These are phyloP conservation scores for Parasteatoda tepidariorum DNA, from an alignment of 1,140 invertebrate genomes.

Conservation along the genomic window DNA sequence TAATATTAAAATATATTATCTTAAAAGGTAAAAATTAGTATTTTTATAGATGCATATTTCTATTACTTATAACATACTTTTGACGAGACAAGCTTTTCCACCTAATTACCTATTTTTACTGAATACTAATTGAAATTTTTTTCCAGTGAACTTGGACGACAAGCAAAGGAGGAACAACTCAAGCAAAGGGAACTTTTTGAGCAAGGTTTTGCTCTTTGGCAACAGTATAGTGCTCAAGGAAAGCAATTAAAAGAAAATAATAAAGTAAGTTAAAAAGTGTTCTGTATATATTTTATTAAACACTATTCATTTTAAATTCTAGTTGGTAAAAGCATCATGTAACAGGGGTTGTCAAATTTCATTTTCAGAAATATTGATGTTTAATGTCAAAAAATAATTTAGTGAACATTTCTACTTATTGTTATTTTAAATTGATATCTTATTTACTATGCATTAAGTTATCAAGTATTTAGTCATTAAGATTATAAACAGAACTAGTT, in stretches of 20 bases:
- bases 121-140: conserved; percentile 65
- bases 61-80: too few relatives aligned
- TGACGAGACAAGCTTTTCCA: too few relatives aligned
- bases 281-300: neutral
- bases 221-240: conserved; percentile 82
- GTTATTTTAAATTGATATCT: too few relatives aligned
- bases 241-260: conserved; percentile 70
- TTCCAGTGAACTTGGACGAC: conserved; percentile 84
- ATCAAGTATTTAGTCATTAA: too few relatives aligned
- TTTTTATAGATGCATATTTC: too few relatives aligned
- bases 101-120: neutral
- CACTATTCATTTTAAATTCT: too few relatives aligned
- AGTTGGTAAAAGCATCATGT: too few relatives aligned
- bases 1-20: too few relatives aligned
- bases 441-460: too few relatives aligned
- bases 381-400: neutral
- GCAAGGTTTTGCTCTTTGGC: conserved; percentile 81
- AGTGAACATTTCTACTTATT: neutral
- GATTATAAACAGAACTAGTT: too few relatives aligned
- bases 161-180: conserved; percentile 81
- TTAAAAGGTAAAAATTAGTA: too few relatives aligned
- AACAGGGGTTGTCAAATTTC: too few relatives aligned
- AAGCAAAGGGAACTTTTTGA: conserved; percentile 78
- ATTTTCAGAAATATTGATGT: neutral
- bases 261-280: conserved; percentile 64